Evolutionary conservation across 2,113 vertebrate species (phyloP).

Genomic region (Terrapene triunguis): DNA sequence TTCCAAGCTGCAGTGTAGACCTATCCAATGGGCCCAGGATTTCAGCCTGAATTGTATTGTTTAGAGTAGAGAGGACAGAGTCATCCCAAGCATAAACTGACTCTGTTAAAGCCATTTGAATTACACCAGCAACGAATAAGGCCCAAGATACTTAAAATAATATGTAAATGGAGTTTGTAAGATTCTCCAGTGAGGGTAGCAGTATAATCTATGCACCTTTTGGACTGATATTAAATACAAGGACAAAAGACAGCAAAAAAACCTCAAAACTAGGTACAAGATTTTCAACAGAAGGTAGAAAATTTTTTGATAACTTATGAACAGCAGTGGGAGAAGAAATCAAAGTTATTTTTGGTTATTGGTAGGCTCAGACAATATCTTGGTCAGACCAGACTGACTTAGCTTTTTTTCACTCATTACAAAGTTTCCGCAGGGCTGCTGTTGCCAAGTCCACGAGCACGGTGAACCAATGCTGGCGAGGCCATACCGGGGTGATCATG

Average conservation of each 20-base stretch:
- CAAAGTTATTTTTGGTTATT: not conserved
- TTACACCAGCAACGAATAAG: fast-evolving
- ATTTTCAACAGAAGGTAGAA: not conserved
- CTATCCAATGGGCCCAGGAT: not conserved
- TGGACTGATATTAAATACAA: not conserved
- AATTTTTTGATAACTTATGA: not conserved
- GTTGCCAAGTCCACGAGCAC: no score
- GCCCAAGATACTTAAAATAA: not conserved
- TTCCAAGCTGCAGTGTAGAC: not conserved
- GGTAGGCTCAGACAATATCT: fast-evolving
- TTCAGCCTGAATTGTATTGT: not conserved
- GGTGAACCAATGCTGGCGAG: no score
- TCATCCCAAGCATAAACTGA: fast-evolving
- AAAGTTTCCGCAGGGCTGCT: not conserved
- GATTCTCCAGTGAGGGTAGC: not conserved
- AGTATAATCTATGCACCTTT: not conserved
- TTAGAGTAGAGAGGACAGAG: not conserved
- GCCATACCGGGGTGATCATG: no score
- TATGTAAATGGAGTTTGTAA: not conserved
- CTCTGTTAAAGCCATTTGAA: not conserved
- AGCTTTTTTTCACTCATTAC: not conserved
- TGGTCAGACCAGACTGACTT: not conserved
- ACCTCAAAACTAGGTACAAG: not conserved
- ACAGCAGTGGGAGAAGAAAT: not conserved
- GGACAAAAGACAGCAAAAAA: not conserved